Base-by-base conservation (phyloP, 2,113 vertebrate genomes). In the Genyomyrus donnyi region DNA sequence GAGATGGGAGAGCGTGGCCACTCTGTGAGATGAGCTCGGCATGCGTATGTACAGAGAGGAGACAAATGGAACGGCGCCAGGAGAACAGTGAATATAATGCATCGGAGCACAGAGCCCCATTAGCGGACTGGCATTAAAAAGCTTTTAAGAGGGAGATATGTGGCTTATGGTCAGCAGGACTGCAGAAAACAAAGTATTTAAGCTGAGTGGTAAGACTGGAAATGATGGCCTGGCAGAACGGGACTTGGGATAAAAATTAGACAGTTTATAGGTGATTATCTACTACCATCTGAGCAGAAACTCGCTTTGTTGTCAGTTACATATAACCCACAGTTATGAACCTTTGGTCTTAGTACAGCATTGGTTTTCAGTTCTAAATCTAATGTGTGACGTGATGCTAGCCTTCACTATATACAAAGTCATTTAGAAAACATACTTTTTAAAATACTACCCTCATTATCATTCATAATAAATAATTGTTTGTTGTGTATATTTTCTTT, bases 101-200 rank as follows among this genome's bases (percentile, higher is more conserved):
- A 86, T 11, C 86, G 52, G 83, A 86, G 58, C 50, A 58, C n/a
- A 56, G 53, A 90, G 89, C 80, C 49, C 53, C 89, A 90, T 85
- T 90, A 90, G 83, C 21, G 13, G 3, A 50, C 39, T 27, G 39
- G 39, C 77, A 85, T 85, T 85, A 84, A 90, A 85, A 90, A 74
- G 80, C 53, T 90, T 90, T 90, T 90, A 90, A 90, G 89, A 85
- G 21, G 89, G 83, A 90, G 83, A 48, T 83, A 86, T 85, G 17
- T 62, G 46, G 52, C 53, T 85, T 62, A 56, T 58, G 89, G 35
- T 89, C 80, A 85, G 89, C 35, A 21, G 77, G 19, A 42, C 74
- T 80, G 88, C 21, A 24, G 50, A 42, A 56, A 90, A 90, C 42
- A 85, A 50, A 24, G 53, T 56, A 90, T 62, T 90, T 53, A 85